These are phyloP conservation scores for Vultur gryphus DNA, from an alignment of 2,797 vertebrate species.

Conservation along the genomic window DNA sequence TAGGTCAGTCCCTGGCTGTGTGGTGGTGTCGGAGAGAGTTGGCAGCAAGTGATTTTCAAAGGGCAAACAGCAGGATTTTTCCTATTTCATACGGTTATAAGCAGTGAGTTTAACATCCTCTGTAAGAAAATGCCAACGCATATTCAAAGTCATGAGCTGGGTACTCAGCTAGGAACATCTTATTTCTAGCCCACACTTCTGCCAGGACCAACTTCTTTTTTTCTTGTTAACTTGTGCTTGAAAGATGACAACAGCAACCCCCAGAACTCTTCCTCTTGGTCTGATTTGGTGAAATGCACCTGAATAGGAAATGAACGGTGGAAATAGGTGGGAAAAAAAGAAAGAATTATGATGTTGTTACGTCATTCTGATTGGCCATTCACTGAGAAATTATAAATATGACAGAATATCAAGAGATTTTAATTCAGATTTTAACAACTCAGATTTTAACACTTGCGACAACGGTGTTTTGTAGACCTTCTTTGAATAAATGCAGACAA, in stretches of 20 bases:
- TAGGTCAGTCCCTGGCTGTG: background rate
- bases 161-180: background rate
- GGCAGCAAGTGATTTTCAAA: background rate
- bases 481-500: background rate
- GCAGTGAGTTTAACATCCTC: background rate
- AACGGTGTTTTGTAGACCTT: background rate
- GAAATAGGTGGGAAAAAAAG: background rate
- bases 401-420: background rate
- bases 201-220: background rate
- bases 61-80: background rate
- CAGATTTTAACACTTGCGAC: background rate
- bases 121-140: background rate
- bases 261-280: background rate
- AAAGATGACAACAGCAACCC: background rate
- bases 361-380: background rate
- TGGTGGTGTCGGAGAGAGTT: background rate
- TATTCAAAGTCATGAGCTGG: background rate
- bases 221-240: background rate
- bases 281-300: background rate
- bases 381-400: background rate
- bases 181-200: background rate
- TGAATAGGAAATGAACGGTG: background rate
- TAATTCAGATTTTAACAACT: background rate
- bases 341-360: background rate
- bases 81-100: background rate